phyloP scores from a whole-genome alignment of 2,113 vertebrate species.

The Ceyx melanurus region DNA sequence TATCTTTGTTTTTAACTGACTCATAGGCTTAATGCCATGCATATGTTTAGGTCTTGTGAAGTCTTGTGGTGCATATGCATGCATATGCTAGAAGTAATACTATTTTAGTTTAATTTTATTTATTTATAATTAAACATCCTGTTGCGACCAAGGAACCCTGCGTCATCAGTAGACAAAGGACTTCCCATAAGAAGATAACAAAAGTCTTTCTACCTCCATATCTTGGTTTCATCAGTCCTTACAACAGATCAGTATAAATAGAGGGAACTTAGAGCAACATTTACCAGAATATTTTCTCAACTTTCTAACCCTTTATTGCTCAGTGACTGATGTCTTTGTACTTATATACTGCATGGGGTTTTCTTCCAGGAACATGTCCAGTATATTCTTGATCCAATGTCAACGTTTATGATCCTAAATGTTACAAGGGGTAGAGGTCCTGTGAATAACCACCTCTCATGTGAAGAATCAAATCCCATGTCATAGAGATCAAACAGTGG shows the following conservation, averaged over 20 bases:
- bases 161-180: background rate
- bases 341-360: background rate
- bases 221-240: background rate
- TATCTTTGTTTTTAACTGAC: background rate
- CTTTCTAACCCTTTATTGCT: background rate
- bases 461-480: background rate
- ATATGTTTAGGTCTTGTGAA: background rate
- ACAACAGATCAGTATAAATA: background rate
- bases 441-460: rapidly evolving
- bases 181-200: background rate
- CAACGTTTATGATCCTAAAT: background rate
- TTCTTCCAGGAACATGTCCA: background rate
- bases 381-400: background rate
- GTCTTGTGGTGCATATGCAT: background rate
- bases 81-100: background rate
- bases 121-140: background rate
- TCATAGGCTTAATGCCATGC: background rate
- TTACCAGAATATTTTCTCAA: background rate
- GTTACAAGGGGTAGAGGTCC: background rate
- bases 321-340: background rate
- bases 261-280: background rate
- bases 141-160: background rate
- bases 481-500: background rate
- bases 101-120: background rate
- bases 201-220: background rate